Conservation (phyloP, 2,797 vertebrate genomes). For the Betta splendens region DNA sequence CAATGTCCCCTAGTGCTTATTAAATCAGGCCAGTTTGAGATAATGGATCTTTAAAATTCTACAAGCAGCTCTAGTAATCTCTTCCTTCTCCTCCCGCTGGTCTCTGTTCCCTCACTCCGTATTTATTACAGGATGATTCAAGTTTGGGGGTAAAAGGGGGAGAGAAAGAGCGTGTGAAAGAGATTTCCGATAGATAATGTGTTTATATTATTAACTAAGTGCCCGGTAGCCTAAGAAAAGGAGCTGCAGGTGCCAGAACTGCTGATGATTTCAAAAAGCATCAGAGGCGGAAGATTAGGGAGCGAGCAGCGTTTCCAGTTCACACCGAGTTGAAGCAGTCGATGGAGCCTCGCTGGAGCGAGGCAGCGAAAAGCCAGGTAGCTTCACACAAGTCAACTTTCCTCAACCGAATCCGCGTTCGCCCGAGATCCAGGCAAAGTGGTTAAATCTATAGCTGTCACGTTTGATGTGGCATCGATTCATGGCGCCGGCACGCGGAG, state of each 20-base stretch:
- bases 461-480: slow-evolving; percentile 81
- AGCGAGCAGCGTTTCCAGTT: slow-evolving; percentile 53
- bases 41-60: slow-evolving; percentile 81
- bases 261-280: slow-evolving; percentile 65
- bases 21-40: slow-evolving; percentile 77
- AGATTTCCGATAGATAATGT: slow-evolving; percentile 70
- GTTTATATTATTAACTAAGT: slow-evolving; percentile 68
- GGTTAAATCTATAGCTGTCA: slow-evolving; percentile 77
- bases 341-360: slow-evolving; percentile 41
- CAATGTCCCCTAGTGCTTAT: slow-evolving; percentile 67
- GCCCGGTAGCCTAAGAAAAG: slow-evolving; percentile 28
- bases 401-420: slow-evolving; percentile 15
- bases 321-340: slow-evolving; percentile 49
- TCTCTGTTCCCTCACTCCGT: slow-evolving; percentile 53
- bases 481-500: slow-evolving; percentile 65
- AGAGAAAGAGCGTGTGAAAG: slow-evolving; percentile 59
- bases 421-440: slow-evolving; percentile 46
- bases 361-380: slow-evolving; percentile 46
- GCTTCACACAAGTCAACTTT: slow-evolving; percentile 61
- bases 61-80: slow-evolving; percentile 67
- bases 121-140: slow-evolving; percentile 72
- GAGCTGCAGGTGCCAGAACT: slow-evolving; percentile 44
- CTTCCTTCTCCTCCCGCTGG: slow-evolving; percentile 56
- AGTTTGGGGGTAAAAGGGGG: slow-evolving; percentile 47
- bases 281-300: slow-evolving; percentile 46